These are phyloP conservation scores for Aldabrachelys gigantea DNA, from an alignment of 2,113 vertebrate genomes.

Conservation along the genomic window DNA sequence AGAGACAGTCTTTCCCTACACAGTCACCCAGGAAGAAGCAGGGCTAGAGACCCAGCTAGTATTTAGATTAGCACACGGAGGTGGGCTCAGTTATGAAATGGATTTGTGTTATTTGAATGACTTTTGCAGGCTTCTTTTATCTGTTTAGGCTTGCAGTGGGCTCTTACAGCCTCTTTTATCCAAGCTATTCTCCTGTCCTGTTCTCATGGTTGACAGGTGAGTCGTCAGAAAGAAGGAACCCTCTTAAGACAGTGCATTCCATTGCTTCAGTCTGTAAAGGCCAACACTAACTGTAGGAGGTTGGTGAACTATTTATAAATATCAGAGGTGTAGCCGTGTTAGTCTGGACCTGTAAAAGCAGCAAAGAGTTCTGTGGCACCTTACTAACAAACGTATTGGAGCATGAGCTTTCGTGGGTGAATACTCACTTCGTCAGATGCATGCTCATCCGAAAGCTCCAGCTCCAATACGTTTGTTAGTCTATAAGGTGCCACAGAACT, in stretches of 20 bases:
- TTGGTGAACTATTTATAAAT: background rate
- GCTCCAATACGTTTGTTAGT: too few species aligned
- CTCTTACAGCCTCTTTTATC: background rate
- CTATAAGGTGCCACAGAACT: too few species aligned
- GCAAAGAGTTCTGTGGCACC: too few species aligned
- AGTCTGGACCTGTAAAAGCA: too few species aligned
- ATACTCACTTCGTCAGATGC: too few species aligned
- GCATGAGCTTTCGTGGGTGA: too few species aligned
- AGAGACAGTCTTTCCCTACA: background rate
- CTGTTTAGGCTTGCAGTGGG: background rate
- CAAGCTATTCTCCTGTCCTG: background rate
- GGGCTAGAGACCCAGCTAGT: background rate
- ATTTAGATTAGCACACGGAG: background rate
- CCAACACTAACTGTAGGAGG: background rate
- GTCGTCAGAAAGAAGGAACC: background rate
- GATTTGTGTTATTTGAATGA: background rate
- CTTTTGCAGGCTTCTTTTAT: background rate
- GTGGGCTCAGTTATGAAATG: background rate
- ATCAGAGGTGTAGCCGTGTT: background rate
- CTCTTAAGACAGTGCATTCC: background rate
- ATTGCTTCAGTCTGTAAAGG: background rate
- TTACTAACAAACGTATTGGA: too few species aligned
- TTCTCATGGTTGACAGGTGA: background rate
- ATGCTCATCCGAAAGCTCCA: too few species aligned
- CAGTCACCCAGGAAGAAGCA: background rate